Base-by-base conservation (phyloP, 2,797 vertebrate species). In the Myripristis murdjan region DNA sequence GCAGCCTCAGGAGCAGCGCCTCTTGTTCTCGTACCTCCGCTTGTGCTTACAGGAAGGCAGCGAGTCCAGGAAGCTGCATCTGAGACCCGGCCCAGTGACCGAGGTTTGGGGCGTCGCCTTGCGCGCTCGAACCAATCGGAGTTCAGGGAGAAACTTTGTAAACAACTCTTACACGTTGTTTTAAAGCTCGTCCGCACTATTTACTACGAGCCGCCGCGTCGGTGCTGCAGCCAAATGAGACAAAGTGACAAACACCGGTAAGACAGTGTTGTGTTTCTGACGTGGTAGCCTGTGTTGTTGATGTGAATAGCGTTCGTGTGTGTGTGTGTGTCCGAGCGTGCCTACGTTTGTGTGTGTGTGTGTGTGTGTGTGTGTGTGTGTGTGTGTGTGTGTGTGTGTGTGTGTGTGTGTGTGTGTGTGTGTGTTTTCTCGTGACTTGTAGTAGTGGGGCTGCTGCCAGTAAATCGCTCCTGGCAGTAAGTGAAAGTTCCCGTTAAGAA, bases 81-180 rank as follows among this genome's bases (percentile, higher is more conserved):
- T 77, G 57, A 83, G 75, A 63, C 83, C 15, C 81, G 22, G 80
- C 83, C 88, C 79, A 4, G 39, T 87, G 82, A 81, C 83, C 73
- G 77, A 76, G 71, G 54, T 82, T 70, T 54, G 84, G 94, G 94
- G 94, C 93, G 94, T 91, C 52, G 82, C 43, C 91, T 52, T 54
- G 57, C n/a, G 10, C 15, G 0, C 54, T 37, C 69, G 5, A 87
- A 86, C 94, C 94, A 95, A 95, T 95, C 60, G 73, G 80, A 91
- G 59, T 31, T 65, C 72, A 79, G 77, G 82, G 64, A 48, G 77
- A 73, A 81, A 92, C 93, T 93, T 94, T 94, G 94, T 95, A 95
- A 95, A 95, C 95, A 95, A 94, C 77, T 87, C 73, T 70, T 48
- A 72, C 94, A 90, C 86, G 92, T 60, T 92, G 93, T 35, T 73